Percentiles rank a stretch among this genome's conserved stretches.
Conservation (phyloP, 2,113 vertebrate genomes). For the Prolemur simus region DNA sequence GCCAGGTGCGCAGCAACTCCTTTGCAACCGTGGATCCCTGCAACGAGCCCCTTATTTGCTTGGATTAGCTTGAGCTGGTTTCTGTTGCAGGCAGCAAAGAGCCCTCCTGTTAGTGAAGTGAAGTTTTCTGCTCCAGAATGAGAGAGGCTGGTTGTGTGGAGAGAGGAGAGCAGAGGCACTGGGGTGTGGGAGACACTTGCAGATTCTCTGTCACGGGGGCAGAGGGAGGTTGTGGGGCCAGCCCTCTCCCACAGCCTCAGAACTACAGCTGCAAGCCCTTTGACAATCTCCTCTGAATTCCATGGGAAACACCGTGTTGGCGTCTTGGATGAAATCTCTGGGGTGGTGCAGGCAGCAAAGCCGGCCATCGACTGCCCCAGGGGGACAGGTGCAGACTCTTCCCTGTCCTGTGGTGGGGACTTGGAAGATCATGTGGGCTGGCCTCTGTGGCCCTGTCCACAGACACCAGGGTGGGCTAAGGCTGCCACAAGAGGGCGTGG, state of each 20-base stretch:
- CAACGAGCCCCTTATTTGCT: neutral
- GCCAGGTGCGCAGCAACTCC: neutral
- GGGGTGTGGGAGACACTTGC: neutral
- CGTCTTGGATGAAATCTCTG: no score
- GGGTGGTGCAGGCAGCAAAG: neutral
- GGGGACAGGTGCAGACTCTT: no score
- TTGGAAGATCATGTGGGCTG: neutral
- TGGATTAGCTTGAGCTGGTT: neutral
- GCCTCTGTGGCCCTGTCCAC: neutral
- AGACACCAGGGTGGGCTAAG: neutral
- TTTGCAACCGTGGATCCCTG: neutral
- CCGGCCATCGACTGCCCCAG: no score
- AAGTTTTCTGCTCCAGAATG: neutral
- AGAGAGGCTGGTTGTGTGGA: neutral
- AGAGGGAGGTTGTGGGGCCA: fast-evolving
- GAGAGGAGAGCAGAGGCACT: neutral
- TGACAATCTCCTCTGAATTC: neutral
- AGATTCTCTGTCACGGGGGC: neutral
- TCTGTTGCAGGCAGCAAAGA: neutral
- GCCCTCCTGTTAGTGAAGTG: neutral
- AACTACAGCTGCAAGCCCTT: neutral
- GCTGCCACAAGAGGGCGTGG: neutral
- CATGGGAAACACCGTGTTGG: neutral
- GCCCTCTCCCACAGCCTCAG: neutral
- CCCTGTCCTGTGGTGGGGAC: neutral